These are phyloP conservation scores for Drosophila ustulata DNA, from an alignment of 2,888 invertebrate genomes.

Conservation along the genomic window DNA sequence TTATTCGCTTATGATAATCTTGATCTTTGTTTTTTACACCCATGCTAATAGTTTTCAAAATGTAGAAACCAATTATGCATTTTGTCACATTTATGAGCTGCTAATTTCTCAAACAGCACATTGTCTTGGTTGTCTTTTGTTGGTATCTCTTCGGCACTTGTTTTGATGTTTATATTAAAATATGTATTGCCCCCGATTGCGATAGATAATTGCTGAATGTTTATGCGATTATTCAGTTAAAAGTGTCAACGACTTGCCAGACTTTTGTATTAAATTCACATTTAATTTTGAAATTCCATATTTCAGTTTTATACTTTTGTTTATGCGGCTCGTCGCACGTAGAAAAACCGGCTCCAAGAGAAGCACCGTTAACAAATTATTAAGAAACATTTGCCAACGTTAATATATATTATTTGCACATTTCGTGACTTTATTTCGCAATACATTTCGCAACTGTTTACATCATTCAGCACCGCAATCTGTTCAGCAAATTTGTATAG, in stretches of 20 bases:
- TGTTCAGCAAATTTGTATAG: conserved; percentile 8
- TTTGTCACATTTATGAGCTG: conserved; percentile 45
- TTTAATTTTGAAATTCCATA: conserved; percentile 27
- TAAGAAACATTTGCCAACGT: conserved; percentile 25
- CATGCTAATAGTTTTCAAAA: conserved; percentile 3
- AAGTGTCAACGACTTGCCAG: conserved; percentile 59
- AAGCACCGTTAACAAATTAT: conserved; percentile 62
- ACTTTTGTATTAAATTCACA: conserved; percentile 26
- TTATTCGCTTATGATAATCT: neutral
- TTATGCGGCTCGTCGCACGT: conserved; percentile 21
- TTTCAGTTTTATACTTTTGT: conserved; percentile 32
- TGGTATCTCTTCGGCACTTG: conserved; percentile 33
- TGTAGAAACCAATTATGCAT: conserved; percentile 1
- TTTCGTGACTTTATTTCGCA: conserved; percentile 8
- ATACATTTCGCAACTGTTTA: conserved; percentile 29
- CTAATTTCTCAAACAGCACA: conserved; percentile 44
- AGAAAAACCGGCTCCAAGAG: conserved; percentile 61
- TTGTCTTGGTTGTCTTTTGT: conserved; percentile 16
- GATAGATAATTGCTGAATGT: conserved; percentile 10
- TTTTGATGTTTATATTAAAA: conserved; percentile 34
- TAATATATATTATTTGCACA: neutral
- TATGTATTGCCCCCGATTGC: conserved; percentile 34
- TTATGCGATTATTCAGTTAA: conserved; percentile 26
- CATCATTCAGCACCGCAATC: conserved; percentile 16
- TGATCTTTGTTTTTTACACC: neutral